Percentiles rank a stretch among this genome's conserved stretches.
These are phyloP conservation scores for Stegostoma tigrinum DNA, from an alignment of 2,113 vertebrate genomes.

Conservation along the genomic window DNA sequence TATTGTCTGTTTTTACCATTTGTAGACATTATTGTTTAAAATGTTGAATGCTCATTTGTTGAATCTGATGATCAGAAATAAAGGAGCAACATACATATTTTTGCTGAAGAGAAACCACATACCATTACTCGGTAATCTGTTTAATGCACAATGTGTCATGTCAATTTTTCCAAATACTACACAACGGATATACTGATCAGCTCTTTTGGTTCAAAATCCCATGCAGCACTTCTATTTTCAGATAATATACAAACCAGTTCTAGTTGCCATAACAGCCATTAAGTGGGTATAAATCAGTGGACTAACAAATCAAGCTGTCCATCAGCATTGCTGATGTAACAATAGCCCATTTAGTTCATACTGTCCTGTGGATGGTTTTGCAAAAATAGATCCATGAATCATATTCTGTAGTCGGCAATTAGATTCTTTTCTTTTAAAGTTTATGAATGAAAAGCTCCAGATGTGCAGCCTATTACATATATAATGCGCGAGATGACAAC, in stretches of 20 bases:
- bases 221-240: neutral
- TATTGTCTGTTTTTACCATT: neutral
- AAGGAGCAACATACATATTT: neutral
- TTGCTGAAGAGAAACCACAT: neutral
- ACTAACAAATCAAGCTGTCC: conserved; percentile 5
- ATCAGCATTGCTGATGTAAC: neutral
- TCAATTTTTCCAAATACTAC: neutral
- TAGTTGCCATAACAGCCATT: conserved; percentile 24
- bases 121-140: neutral
- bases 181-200: too few relatives aligned
- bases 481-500: neutral
- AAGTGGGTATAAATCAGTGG: neutral
- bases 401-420: conserved; percentile 9
- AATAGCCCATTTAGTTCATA: neutral
- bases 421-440: neutral
- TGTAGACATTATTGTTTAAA: neutral
- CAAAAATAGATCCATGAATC: conserved; percentile 6
- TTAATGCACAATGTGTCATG: neutral
- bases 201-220: neutral
- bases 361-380: neutral
- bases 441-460: neutral
- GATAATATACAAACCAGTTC: conserved; percentile 17
- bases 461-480: neutral
- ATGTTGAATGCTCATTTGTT: neutral
- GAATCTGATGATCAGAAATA: neutral